Evolutionary conservation across 64 coral and sea anemone genomes (phyloP).

Genomic region (Montipora efflorescens): DNA sequence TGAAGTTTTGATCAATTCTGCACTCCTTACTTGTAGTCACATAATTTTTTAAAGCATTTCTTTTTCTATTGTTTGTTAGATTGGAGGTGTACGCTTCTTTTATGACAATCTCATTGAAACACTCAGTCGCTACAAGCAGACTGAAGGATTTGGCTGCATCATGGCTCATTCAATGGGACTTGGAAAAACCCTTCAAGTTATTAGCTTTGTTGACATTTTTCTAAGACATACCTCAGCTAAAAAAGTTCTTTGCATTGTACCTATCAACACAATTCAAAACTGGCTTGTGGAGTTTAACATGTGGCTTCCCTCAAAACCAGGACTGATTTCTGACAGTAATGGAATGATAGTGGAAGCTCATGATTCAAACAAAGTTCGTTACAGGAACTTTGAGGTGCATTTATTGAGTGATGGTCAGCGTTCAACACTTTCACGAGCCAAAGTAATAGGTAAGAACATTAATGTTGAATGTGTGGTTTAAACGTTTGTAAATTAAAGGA

Average conservation of each 20-base stretch:
- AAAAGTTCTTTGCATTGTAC: slow-evolving; percentile 92
- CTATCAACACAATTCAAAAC: slow-evolving; percentile 98
- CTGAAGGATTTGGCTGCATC: slow-evolving; percentile 96
- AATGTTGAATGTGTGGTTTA: not conserved
- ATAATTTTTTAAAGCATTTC: not conserved
- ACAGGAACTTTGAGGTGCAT: slow-evolving; percentile 79
- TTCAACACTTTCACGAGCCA: slow-evolving; percentile 78
- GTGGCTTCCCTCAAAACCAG: slow-evolving; percentile 82
- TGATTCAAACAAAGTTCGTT: slow-evolving; percentile 27
- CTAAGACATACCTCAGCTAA: slow-evolving; percentile 77
- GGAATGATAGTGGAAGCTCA: not conserved
- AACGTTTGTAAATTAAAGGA: not conserved
- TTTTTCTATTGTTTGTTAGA: slow-evolving; percentile 37
- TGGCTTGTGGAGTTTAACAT: slow-evolving; percentile 94
- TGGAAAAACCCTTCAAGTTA: slow-evolving; percentile 94
- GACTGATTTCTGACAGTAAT: slow-evolving; percentile 6
- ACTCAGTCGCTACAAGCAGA: slow-evolving; percentile 73
- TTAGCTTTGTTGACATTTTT: slow-evolving; percentile 91
- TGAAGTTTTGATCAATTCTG: no score
- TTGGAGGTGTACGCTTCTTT: slow-evolving; percentile 94
- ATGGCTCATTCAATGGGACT: slow-evolving; percentile 98
- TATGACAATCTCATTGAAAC: slow-evolving; percentile 96
- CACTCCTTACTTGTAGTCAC: no score
- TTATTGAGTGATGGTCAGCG: slow-evolving; percentile 72
- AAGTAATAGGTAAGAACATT: slow-evolving; percentile 75